Base-by-base conservation (phyloP, 2,797 vertebrate species). In the Propithecus perrieri region DNA sequence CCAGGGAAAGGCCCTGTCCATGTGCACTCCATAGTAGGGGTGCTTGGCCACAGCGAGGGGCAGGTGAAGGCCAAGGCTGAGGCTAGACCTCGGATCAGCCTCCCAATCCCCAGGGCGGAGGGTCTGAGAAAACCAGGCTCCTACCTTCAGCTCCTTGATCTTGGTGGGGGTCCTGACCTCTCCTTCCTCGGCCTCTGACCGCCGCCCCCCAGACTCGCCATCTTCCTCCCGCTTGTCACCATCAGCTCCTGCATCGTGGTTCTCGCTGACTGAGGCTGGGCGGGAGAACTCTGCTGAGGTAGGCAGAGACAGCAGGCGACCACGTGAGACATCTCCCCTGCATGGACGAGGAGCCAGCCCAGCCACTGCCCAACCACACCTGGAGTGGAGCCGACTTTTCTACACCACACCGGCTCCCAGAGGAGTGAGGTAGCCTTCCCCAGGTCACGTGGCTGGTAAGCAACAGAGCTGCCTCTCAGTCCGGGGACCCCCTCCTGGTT, bases 81-180 rank as follows among this genome's bases (percentile, higher is more conserved):
- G 81, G 74, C 48, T 35, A 69, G 22, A 80, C 53, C 72, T 81
- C 50, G 18, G n/a, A 35, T 74, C 53, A 75, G 87, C 59, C 53
- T 74, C 43, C 71, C 12, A 26, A 35, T 26, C 33, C 65, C 94
- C 57, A 79, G 63, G 15, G 65, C 30, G 80, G 41, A 91, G 22
- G 38, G 15, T 22, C 30, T 2, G 15, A 72, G 72, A 81, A 87
- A 94, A 69, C 15, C 28, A 76, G 35, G 0, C 71, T 89, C 96
- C 85, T 99, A 99, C 99, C 99, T 99, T 99, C 71, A 99, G 98
- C 92, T 99, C 99, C 93, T 99, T 99, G 98, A 99, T 99, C 97
- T 98, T 99, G 65, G 99, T 99, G 0, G 99, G 99, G 1, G 99
- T 99, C 89, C 99, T 98, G 92, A 99, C 98, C 95, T 99, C 99